Evolutionary conservation across 2,797 vertebrate genomes (phyloP), one percentile per base, ranked within the genome.

Genomic region (Pachyuromys duprasi): DNA sequence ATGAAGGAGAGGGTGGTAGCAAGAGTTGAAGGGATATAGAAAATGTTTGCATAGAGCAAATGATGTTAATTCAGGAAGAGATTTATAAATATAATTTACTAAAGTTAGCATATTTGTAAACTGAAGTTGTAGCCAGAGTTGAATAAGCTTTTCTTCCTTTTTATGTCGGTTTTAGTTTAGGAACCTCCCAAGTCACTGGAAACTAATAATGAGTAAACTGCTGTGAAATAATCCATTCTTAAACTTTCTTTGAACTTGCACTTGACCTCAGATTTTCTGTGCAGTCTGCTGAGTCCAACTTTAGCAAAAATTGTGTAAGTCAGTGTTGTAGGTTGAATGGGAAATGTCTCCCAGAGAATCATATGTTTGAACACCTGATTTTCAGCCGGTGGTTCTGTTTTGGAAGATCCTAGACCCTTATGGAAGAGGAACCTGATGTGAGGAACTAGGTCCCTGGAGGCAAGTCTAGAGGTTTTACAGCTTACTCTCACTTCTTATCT

Each of bases 51-150:
- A 57, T 11, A 49, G 45, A 57, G 75, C 39, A 89, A 69, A 90
- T 6, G 5, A 22, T 20, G 1, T 53, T 26, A 93, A 31, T 18
- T 36, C 13, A 36, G 82, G 33, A 88, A 95, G 22, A 53, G 60
- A 28, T 53, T 24, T 79, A 79, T 69, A 86, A 78, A 69, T 22
- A 86, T 14, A 81, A 42, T 1, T 12, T 86, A 78, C 70, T 39
- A 86, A 79, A 79, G 63, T 36, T 79, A 81, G 79, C 4, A 31
- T 42, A 78, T 97, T 95, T 95, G 5, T 88, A 81, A 94, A 69
- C 4, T 0, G 4, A 95, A 74, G 72, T 26, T 92, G 81, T 72
- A 86, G n/a, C 20, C 24, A 84, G 11, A 0, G 89, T 74, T 86
- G 62, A 88, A 14, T 42, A 31, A 42, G 3, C 24, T 14, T 86